These are phyloP conservation scores for Chymomyza caudatula DNA, from an alignment of 2,888 invertebrate species.

Conservation along the genomic window DNA sequence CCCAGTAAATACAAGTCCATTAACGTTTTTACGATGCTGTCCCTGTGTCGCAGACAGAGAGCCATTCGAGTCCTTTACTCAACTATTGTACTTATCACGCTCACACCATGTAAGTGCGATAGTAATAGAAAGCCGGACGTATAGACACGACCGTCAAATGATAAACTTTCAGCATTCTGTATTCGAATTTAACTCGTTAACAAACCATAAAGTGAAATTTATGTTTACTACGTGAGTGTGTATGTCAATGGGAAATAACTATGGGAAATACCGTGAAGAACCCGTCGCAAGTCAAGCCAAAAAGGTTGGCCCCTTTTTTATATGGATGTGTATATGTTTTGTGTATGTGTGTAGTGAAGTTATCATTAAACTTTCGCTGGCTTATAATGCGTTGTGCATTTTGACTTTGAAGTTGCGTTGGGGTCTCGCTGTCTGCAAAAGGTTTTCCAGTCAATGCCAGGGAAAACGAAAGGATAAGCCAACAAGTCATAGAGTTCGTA, in stretches of 20 bases:
- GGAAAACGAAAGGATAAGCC: constrained; percentile 55
- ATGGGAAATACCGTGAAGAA: neutral
- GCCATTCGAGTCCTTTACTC: constrained; percentile 27
- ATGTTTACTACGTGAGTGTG: constrained; percentile 60
- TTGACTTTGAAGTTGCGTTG: constrained; percentile 44
- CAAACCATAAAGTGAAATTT: constrained; percentile 68
- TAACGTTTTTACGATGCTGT: constrained; percentile 31
- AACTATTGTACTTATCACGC: constrained; percentile 65
- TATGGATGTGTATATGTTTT: neutral
- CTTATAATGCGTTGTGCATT: constrained; percentile 35
- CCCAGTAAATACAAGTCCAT: constrained; percentile 24
- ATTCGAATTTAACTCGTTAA: constrained; percentile 69
- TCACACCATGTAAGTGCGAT: constrained; percentile 2
- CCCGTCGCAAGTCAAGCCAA: constrained; percentile 27
- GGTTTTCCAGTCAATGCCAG: constrained; percentile 39
- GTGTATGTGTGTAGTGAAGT: constrained; percentile 23
- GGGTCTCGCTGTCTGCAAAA: constrained; percentile 26
- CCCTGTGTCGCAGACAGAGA: neutral
- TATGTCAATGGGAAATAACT: constrained; percentile 34
- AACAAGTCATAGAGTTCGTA: constrained; percentile 10
- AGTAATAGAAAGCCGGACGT: neutral
- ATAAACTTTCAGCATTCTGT: constrained; percentile 62
- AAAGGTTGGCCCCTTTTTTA: constrained; percentile 49
- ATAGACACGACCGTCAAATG: constrained; percentile 40
- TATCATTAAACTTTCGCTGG: constrained; percentile 51